Conservation (phyloP, 2,888 invertebrate species). For the Zygothrica quintamaculata region DNA sequence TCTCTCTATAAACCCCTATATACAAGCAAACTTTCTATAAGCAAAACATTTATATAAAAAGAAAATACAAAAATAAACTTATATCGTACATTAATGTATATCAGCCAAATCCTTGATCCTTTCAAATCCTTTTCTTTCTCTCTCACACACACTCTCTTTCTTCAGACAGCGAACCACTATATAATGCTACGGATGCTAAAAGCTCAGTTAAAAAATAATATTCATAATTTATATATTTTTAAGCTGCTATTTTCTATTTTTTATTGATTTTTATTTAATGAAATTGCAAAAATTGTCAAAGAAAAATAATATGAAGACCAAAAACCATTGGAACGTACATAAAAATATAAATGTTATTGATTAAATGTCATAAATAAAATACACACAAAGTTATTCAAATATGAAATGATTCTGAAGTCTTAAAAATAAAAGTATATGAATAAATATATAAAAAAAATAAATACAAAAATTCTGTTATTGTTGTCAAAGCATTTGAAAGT, state of each 20-base stretch:
- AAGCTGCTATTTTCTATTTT: too few relatives aligned
- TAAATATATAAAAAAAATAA: constrained; percentile 36
- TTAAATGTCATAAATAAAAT: constrained; percentile 36
- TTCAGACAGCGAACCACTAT: constrained; percentile 27
- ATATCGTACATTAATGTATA: constrained; percentile 50
- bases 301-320: constrained; percentile 42
- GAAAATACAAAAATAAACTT: constrained; percentile 49
- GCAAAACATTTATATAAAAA: constrained; percentile 52
- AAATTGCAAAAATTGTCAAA: constrained; percentile 42
- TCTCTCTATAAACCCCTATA: constrained; percentile 76
- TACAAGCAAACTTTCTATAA: constrained; percentile 68
- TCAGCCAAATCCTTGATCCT: constrained; percentile 43
- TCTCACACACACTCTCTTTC: too few relatives aligned
- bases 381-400: constrained; percentile 45
- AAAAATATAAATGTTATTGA: constrained; percentile 45
- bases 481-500: constrained; percentile 57
- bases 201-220: too few relatives aligned
- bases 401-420: constrained; percentile 38
- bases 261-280: too few relatives aligned
- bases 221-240: too few relatives aligned
- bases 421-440: constrained; percentile 7
- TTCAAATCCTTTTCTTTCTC: too few relatives aligned
- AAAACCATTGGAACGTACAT: constrained; percentile 44
- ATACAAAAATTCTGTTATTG: constrained; percentile 69
- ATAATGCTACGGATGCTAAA: too few relatives aligned